Evolutionary conservation across 23 tunicate species (phyloP), one percentile per base, ranked within the genome.

Genomic region (Corella eumyota): DNA sequence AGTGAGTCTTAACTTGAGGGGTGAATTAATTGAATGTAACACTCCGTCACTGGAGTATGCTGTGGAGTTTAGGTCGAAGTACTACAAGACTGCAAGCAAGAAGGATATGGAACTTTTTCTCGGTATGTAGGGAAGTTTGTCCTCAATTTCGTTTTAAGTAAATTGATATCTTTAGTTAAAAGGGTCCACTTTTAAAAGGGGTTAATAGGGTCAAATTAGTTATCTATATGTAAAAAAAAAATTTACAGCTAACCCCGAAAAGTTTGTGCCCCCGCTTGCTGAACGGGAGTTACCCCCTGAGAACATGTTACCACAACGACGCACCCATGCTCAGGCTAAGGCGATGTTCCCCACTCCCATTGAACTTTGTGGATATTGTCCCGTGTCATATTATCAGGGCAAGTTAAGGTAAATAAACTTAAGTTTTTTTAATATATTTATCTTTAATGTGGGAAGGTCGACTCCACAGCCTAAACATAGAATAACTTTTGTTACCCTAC

Each of bases 11-110:
- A 80, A 75, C 62, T 32, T 37, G 6, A 50, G 61, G 4, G 83
- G 72, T 3, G 92, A 91, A 69, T 56, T 91, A 28, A 80, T 76
- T 2, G 92, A 91, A 59, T 91, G 98, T 55, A 63, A 85, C 20
- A 60, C 28, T 2, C 34, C 60, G 15, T 71, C 57, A 6, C 55
- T 80, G 46, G 73, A 76, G 24, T 83, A 36, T 47, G 85, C 98
- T 13, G 92, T 78, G 17, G 98, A 91, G 44, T 91, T 69, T 29
- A 61, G 75, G 36, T 60, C 83, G 9, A 81, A 74, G 47, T 91
- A 91, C 69, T 91, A 80, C 70, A 81, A 82, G 45, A 25, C 61
- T 1, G 65, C 78, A 0, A 61, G 73, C 20, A 38, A 67, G 36
- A 66, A 71, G 45, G 66, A 86, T 34, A 37, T 86, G 64, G 70